Base-by-base conservation (phyloP, 2,888 invertebrate species). In the Lissonota sp. region DNA sequence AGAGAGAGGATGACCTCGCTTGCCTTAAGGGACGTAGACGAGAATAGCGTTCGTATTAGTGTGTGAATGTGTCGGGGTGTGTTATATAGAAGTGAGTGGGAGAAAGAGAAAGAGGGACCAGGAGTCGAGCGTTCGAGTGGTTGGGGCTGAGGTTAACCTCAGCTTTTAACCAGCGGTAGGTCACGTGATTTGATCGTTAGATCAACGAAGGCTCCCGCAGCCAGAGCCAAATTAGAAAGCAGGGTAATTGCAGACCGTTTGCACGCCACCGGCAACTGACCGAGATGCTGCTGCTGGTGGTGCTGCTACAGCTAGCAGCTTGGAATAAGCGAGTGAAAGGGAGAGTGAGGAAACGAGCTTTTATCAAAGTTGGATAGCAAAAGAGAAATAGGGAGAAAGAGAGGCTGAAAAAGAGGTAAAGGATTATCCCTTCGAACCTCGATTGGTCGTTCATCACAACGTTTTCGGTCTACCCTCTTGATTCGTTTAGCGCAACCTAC, bases 171-270 rank as follows among this genome's bases (percentile, higher is more conserved):
- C 76, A 74, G 63, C 70, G 80, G 67, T 69, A 55, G 88, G 86
- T 90, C 89, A 87, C 88, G 89, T 87, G 88, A 90, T 90, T 87
- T 86, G 88, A 89, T 90, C 90, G 89, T 88, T 86, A 88, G 87
- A 88, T 89, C 87, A 84, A 79, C 74, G 83, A 83, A 83, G 81
- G 85, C 84, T 84, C 64, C 57, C 79, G 77, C 71, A 83, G 84
- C 86, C 85, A 86, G 86, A 87, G 86, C 87, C 85, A 88, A 89
- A 90, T 90, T 90, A 90, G 89, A 90, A 90, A 89, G 87, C 87
- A 80, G 85, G 86, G 86, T 90, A 90, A 90, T 90, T 90, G 89
- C 87, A 86, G 86, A 85, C 87, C 86, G 87, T 89, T 89, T 87
- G 89, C 90, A 90, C 90, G 90, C 90, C 82, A 90, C 84, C 86